Conservation (phyloP, 2,797 vertebrate genomes). For the Nannoperca australis region DNA sequence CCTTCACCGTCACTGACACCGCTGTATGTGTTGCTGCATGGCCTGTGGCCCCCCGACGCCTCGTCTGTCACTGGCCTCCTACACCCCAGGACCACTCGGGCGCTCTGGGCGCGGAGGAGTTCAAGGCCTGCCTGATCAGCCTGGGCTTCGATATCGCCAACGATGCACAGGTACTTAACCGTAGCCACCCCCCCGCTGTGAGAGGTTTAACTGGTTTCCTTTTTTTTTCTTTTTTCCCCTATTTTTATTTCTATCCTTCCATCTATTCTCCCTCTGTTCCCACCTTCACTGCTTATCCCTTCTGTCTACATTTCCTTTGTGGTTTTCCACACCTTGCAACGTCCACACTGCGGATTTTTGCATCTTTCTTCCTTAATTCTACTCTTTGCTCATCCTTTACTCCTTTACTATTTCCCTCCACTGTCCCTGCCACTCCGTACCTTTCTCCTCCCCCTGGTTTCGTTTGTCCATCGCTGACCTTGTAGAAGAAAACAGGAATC, state of each 20-base stretch:
- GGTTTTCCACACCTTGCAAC: conserved; percentile 56
- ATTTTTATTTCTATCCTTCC: conserved; percentile 18
- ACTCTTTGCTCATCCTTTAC: conserved; percentile 67
- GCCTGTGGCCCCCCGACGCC: conserved; percentile 78
- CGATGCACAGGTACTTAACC: conserved; percentile 95
- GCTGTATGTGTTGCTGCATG: conserved; percentile 86
- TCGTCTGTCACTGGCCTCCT: conserved; percentile 68
- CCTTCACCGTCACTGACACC: conserved; percentile 66
- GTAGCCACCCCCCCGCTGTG: conserved; percentile 48
- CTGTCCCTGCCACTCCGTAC: conserved; percentile 31
- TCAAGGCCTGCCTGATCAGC: conserved; percentile 99
- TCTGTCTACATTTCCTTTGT: conserved; percentile 13
- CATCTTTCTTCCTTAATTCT: conserved; percentile 70
- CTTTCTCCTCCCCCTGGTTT: conserved; percentile 56
- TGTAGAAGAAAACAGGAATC: conserved; percentile 99
- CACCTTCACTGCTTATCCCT: conserved; percentile 10
- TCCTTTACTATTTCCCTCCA: conserved; percentile 34
- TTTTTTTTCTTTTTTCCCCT: conserved; percentile 65
- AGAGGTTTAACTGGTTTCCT: conserved; percentile 79
- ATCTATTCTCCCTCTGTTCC: conserved; percentile 2
- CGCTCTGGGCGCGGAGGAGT: conserved; percentile 98
- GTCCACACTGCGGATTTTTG: conserved; percentile 43
- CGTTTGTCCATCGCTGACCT: conserved; percentile 78
- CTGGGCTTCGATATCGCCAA: conserved; percentile 99
- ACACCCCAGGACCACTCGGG: conserved; percentile 97